These are phyloP conservation scores for Pseudococcus viburni DNA, from an alignment of 2,888 invertebrate species.

Conservation along the genomic window DNA sequence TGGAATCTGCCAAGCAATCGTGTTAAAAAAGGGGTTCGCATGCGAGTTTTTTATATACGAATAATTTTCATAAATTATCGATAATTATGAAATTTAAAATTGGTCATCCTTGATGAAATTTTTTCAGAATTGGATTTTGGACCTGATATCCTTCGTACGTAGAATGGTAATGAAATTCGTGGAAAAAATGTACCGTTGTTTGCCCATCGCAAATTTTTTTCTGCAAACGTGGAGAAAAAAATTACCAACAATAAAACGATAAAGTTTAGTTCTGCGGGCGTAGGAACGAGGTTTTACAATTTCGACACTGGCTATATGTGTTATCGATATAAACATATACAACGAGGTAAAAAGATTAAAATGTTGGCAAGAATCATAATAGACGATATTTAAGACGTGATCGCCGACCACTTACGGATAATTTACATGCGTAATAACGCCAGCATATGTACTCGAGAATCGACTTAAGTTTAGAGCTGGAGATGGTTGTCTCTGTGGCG, in stretches of 20 bases:
- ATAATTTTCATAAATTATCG: not conserved
- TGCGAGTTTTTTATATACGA: not conserved
- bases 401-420: conserved; percentile 17
- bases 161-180: not conserved
- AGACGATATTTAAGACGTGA: conserved; percentile 34
- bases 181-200: not conserved
- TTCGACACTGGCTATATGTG: not conserved
- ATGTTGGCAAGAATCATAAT: not conserved
- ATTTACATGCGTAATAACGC: conserved; percentile 48
- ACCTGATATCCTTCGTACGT: not conserved
- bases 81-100: not conserved
- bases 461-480: not conserved
- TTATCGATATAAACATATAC: not conserved
- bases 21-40: not conserved
- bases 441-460: conserved; percentile 13
- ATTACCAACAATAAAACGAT: not conserved
- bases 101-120: not conserved
- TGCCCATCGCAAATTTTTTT: not conserved
- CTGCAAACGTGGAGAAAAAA: not conserved
- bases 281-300: not conserved
- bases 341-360: not conserved
- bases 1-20: not conserved
- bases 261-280: not conserved
- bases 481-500: not conserved
- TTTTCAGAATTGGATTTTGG: not conserved